These are phyloP conservation scores for Baccha elongata DNA, from an alignment of 2,888 invertebrate genomes.

Conservation along the genomic window DNA sequence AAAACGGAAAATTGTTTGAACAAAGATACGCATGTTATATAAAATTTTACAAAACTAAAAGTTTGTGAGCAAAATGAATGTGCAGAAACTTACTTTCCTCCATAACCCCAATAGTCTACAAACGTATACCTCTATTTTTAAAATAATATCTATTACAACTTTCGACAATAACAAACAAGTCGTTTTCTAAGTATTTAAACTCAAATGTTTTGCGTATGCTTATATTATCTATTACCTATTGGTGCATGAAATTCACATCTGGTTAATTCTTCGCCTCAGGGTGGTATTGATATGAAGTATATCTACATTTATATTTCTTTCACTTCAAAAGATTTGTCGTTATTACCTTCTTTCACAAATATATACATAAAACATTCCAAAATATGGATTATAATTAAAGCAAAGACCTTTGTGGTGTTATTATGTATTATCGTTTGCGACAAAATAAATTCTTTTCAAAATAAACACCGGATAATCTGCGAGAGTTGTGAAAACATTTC, in stretches of 20 bases:
- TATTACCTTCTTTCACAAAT: not conserved
- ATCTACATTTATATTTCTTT: slow-evolving; percentile 18
- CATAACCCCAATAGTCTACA: no score
- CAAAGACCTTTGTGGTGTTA: slow-evolving; percentile 35
- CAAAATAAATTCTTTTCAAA: slow-evolving; percentile 46
- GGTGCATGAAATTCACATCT: slow-evolving; percentile 25
- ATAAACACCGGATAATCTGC: slow-evolving; percentile 61
- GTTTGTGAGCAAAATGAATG: no score
- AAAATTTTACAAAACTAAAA: no score
- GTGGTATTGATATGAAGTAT: slow-evolving; percentile 3
- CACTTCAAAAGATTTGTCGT: slow-evolving; percentile 35
- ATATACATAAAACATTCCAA: not conserved
- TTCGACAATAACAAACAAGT: no score
- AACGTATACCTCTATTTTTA: no score
- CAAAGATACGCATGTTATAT: no score
- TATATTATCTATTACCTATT: not conserved
- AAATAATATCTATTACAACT: no score
- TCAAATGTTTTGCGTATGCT: no score
- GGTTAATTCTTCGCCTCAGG: slow-evolving; percentile 1
- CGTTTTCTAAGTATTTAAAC: no score
- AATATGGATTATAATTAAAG: slow-evolving; percentile 9
- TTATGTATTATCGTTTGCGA: slow-evolving; percentile 50
- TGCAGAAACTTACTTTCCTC: no score
- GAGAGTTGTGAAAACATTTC: slow-evolving; percentile 58
- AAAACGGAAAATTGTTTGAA: no score